phyloP scores from a whole-genome alignment of 2,888 invertebrate species.

The Fragum sueziense region DNA sequence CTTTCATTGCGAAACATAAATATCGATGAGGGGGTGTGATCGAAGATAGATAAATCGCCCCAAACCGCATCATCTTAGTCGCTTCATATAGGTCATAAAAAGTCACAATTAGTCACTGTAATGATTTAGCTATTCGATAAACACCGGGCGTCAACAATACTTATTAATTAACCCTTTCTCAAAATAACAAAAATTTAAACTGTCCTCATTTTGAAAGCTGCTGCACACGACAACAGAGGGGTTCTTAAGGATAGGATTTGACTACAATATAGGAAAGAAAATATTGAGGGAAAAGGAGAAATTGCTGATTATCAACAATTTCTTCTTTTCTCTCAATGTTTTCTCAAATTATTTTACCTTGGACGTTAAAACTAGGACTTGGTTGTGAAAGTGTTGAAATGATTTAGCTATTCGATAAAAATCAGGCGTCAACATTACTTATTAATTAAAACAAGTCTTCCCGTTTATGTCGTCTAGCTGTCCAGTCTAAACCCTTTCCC shows the following conservation, averaged over 20 bases:
- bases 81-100: neutral
- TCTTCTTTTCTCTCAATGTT: too few relatives aligned
- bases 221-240: too few relatives aligned
- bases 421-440: neutral
- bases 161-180: neutral
- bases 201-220: too few relatives aligned
- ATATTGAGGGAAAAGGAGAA: too few relatives aligned
- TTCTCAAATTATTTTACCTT: neutral
- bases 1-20: too few relatives aligned
- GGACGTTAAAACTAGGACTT: neutral
- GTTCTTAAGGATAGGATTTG: too few relatives aligned
- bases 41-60: neutral
- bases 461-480: neutral
- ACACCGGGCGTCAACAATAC: neutral
- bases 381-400: neutral
- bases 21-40: neutral
- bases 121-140: neutral
- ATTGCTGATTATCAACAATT: neutral
- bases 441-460: constrained; percentile 2
- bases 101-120: neutral
- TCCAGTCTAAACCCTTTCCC: neutral
- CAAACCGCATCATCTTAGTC: neutral
- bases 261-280: too few relatives aligned
- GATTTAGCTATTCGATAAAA: neutral
- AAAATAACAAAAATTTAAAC: too few relatives aligned